Evolutionary conservation across 2,888 invertebrate genomes (phyloP).

Genomic region (Eurois occulta): DNA sequence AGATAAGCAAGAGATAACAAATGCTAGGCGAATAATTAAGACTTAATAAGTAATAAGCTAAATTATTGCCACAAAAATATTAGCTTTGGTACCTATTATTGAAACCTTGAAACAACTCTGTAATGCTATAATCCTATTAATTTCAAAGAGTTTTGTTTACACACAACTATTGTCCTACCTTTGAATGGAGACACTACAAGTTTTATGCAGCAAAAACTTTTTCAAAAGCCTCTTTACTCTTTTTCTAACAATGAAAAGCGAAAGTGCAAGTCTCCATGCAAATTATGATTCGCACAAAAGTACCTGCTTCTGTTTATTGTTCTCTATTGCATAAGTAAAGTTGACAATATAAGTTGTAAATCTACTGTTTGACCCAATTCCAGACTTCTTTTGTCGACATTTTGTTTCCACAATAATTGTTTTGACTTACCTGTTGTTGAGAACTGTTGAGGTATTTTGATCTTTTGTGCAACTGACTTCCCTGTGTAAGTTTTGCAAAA

Average conservation of each 20-base stretch:
- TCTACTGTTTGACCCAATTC: slow-evolving; percentile 80
- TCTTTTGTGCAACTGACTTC: slow-evolving; percentile 42
- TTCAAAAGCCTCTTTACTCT: slow-evolving; percentile 74
- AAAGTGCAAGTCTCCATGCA: slow-evolving; percentile 84
- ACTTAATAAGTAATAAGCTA: not conserved
- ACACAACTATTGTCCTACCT: slow-evolving; percentile 40
- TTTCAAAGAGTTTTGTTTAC: slow-evolving; percentile 46
- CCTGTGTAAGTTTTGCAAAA: slow-evolving; percentile 12
- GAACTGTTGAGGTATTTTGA: slow-evolving; percentile 1
- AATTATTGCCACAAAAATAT: too few relatives aligned
- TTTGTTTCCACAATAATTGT: slow-evolving; percentile 67
- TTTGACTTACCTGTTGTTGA: slow-evolving; percentile 78
- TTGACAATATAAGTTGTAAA: slow-evolving; percentile 83
- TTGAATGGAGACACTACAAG: slow-evolving; percentile 63
- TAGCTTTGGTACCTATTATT: not conserved
- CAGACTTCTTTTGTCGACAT: slow-evolving; percentile 70
- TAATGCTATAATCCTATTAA: slow-evolving; percentile 16
- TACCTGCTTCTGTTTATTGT: slow-evolving; percentile 73
- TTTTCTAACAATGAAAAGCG: slow-evolving; percentile 83
- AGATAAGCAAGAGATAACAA: not conserved
- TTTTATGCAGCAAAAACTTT: slow-evolving; percentile 60
- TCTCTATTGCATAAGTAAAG: slow-evolving; percentile 75
- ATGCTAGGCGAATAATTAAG: not conserved
- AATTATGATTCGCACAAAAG: slow-evolving; percentile 82
- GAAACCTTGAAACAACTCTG: not conserved